Conservation (phyloP, 2,888 invertebrate genomes). For the Autographa gamma region DNA sequence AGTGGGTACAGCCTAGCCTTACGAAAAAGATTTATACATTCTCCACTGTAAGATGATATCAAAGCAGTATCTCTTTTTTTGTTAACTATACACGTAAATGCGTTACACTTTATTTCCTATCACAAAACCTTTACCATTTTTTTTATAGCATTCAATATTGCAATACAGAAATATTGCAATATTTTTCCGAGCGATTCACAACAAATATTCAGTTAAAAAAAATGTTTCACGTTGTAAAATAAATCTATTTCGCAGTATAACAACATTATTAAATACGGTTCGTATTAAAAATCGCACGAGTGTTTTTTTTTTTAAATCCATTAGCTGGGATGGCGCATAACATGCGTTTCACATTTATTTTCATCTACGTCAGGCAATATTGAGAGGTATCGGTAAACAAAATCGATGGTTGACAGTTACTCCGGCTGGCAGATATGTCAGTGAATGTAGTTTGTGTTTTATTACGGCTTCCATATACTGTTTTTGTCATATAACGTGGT, state of each 20-base stretch:
- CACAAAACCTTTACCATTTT: no score
- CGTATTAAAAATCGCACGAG: neutral
- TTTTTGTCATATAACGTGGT: neutral
- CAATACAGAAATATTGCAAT: no score
- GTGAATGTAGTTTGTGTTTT: conserved; percentile 6
- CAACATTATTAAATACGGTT: neutral
- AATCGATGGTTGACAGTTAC: conserved; percentile 22
- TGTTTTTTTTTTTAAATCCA: neutral
- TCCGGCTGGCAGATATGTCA: conserved; percentile 17
- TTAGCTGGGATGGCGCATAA: conserved; percentile 7
- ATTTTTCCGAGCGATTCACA: neutral
- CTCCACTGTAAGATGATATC: neutral
- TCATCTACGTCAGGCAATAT: conserved; percentile 9
- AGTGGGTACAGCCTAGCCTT: neutral
- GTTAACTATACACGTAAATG: no score
- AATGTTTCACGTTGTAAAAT: neutral
- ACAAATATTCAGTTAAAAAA: neutral
- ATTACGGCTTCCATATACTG: neutral
- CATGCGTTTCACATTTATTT: conserved; percentile 16
- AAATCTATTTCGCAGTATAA: neutral
- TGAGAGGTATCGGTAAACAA: conserved; percentile 28
- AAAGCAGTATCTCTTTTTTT: neutral
- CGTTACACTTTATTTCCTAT: no score
- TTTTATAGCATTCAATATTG: no score
- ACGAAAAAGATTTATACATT: neutral